Percentiles rank a stretch among this genome's conserved stretches.
These are phyloP conservation scores for Pachyseris speciosa DNA, from an alignment of 64 coral and sea anemone species.

Conservation along the genomic window DNA sequence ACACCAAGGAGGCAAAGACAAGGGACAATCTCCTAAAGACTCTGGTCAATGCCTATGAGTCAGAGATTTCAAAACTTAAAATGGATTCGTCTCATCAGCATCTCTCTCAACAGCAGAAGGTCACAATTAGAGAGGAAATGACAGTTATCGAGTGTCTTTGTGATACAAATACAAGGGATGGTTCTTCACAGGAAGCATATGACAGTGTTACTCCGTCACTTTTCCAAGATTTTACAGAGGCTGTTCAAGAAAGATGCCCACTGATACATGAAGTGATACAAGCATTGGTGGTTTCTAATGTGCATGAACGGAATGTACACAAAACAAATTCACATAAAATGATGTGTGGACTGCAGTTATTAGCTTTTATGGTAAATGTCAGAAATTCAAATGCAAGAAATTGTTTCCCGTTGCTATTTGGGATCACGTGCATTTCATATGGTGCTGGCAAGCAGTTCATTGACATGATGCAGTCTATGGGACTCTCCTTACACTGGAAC, in stretches of 20 bases:
- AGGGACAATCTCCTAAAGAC: neutral
- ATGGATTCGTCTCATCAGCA: neutral
- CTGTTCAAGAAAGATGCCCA: constrained; percentile 48
- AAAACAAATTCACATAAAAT: constrained; percentile 53
- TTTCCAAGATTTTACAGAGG: constrained; percentile 29
- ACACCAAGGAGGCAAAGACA: constrained; percentile 7
- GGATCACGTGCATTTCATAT: constrained; percentile 59
- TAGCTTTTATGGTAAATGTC: constrained; percentile 33
- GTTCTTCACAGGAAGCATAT: constrained; percentile 24
- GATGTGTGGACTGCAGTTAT: constrained; percentile 29
- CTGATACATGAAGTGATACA: constrained; percentile 25
- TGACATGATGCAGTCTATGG: constrained; percentile 61
- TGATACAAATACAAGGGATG: neutral
- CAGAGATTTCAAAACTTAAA: neutral
- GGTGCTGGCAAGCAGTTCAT: constrained; percentile 71
- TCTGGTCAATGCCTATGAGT: neutral
- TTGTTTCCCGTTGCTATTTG: constrained; percentile 34
- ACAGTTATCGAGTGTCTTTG: no score
- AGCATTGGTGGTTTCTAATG: constrained; percentile 6
- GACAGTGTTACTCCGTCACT: neutral
- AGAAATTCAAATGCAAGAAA: constrained; percentile 36
- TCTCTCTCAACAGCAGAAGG: neutral
- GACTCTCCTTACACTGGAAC: constrained; percentile 50
- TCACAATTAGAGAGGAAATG: no score
- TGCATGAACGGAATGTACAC: constrained; percentile 20